These are phyloP conservation scores for Chamaea fasciata DNA, from an alignment of 2,113 vertebrate species.

Conservation along the genomic window DNA sequence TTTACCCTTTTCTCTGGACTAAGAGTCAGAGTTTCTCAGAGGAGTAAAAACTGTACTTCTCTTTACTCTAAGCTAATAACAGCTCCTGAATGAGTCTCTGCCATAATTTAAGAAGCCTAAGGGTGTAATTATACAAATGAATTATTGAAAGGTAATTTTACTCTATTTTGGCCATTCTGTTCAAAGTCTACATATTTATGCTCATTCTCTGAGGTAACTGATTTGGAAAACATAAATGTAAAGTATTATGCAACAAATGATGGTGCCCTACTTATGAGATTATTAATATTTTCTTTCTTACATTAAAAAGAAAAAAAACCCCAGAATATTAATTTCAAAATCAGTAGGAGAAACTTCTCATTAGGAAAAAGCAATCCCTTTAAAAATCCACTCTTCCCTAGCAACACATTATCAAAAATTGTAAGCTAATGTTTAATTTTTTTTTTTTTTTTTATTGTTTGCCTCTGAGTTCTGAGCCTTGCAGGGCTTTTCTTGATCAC, in stretches of 20 bases:
- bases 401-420: not conserved
- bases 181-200: not conserved
- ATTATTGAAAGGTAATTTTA: not conserved
- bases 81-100: not conserved
- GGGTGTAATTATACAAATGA: constrained; percentile 27
- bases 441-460: not conserved
- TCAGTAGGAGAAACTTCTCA: not conserved
- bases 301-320: not conserved
- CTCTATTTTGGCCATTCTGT: not conserved
- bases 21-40: not conserved
- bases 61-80: not conserved
- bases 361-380: not conserved
- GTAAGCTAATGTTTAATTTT: not conserved
- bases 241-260: not conserved
- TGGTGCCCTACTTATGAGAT: not conserved
- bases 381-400: not conserved
- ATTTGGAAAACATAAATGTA: not conserved
- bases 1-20: not conserved
- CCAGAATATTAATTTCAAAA: not conserved
- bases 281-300: not conserved
- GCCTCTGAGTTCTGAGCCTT: not conserved
- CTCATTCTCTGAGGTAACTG: not conserved
- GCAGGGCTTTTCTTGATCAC: not conserved
- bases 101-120: not conserved
- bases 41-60: not conserved